A percentile compares a stretch with the other conserved stretches of the same genome.
Evolutionary conservation across 2,113 vertebrate genomes (phyloP).

Genomic region (Coryphaenoides rupestris): DNA sequence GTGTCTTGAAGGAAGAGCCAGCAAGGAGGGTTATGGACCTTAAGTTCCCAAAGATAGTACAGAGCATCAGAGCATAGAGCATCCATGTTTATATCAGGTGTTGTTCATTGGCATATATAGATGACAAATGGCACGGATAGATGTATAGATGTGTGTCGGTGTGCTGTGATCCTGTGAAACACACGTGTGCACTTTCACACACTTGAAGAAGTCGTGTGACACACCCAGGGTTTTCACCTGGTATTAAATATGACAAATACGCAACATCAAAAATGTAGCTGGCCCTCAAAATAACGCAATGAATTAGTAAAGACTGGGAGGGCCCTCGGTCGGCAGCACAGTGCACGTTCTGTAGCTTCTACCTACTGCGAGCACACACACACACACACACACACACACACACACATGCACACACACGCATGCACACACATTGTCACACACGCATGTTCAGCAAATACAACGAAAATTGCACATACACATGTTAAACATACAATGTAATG

Average conservation of each 20-base stretch:
- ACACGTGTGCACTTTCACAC: conserved; percentile 1
- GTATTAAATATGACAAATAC: conserved; percentile 64
- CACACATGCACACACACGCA: not conserved
- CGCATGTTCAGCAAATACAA: not conserved
- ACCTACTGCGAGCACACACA: not conserved
- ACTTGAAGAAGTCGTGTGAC: conserved; percentile 38
- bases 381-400: not conserved
- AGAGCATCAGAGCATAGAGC: too few relatives aligned
- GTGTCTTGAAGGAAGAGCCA: too few relatives aligned
- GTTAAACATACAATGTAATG: too few relatives aligned
- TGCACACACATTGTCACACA: not conserved
- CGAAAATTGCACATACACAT: too few relatives aligned
- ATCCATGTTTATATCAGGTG: too few relatives aligned
- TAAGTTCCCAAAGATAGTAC: too few relatives aligned
- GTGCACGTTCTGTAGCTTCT: conserved; percentile 20
- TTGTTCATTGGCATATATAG: too few relatives aligned
- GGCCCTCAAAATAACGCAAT: conserved; percentile 67
- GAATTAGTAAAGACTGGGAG: conserved; percentile 55
- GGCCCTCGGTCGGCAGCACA: conserved; percentile 23
- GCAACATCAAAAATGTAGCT: conserved; percentile 62
- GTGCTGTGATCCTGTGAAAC: not conserved
- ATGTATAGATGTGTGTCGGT: not conserved
- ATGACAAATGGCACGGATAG: too few relatives aligned
- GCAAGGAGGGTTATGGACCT: too few relatives aligned
- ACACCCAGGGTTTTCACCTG: conserved; percentile 34